These are phyloP conservation scores for Lobophora halterata DNA, from an alignment of 2,888 invertebrate species.

Conservation along the genomic window DNA sequence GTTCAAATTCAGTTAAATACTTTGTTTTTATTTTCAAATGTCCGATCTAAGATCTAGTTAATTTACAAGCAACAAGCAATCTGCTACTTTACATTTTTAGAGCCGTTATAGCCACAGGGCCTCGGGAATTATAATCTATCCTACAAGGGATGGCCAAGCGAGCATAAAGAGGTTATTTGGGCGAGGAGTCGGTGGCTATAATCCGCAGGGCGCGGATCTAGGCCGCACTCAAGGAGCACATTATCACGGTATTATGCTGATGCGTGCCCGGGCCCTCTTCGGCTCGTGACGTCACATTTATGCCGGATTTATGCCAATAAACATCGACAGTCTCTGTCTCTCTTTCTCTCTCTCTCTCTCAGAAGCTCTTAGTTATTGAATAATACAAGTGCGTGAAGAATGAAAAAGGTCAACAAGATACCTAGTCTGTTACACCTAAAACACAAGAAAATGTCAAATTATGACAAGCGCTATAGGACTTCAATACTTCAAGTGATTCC, in stretches of 20 bases:
- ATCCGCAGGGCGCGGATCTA: conserved; percentile 67
- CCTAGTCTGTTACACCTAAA: too few relatives aligned
- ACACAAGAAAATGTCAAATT: conserved; percentile 3
- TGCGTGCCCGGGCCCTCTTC: conserved; percentile 54
- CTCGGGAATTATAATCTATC: conserved; percentile 45
- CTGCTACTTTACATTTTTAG: conserved; percentile 21
- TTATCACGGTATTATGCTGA: conserved; percentile 76
- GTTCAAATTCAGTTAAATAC: too few relatives aligned
- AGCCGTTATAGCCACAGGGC: conserved; percentile 14
- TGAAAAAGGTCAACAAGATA: conserved; percentile 24
- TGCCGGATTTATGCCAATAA: conserved; percentile 28
- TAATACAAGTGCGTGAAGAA: conserved; percentile 18
- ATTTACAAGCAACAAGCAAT: conserved; percentile 23
- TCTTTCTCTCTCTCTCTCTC: too few relatives aligned
- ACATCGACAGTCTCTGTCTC: conserved; percentile 13
- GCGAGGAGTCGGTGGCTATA: conserved; percentile 57
- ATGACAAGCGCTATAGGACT: too few relatives aligned
- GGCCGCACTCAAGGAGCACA: conserved; percentile 67
- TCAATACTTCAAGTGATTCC: too few relatives aligned
- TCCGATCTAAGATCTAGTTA: conserved; percentile 8
- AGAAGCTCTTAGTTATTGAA: conserved; percentile 32
- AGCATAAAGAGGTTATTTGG: conserved; percentile 64
- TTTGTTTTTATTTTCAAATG: conserved; percentile 6
- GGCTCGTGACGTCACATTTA: conserved; percentile 50
- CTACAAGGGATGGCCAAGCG: conserved; percentile 48